Evolutionary conservation across 2,888 invertebrate species (phyloP).

Genomic region (Bombylius major): DNA sequence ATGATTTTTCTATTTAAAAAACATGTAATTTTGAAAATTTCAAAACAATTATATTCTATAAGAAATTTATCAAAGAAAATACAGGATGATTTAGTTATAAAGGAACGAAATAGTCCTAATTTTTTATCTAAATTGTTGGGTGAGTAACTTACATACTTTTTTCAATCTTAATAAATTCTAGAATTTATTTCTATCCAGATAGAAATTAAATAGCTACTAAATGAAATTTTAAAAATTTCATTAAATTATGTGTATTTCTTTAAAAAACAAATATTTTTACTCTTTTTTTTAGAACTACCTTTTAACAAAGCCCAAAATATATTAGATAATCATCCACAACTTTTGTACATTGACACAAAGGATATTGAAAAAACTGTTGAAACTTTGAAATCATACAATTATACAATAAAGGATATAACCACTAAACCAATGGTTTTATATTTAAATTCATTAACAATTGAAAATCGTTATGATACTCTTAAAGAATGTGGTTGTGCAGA

Average conservation of each 20-base stretch:
- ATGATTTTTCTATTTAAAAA: not conserved
- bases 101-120: not conserved
- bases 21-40: not conserved
- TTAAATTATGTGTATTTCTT: too few relatives aligned
- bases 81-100: too few relatives aligned
- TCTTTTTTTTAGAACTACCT: not conserved
- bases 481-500: slow-evolving; percentile 46
- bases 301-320: slow-evolving; percentile 5
- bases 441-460: slow-evolving; percentile 42
- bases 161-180: too few relatives aligned
- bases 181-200: too few relatives aligned
- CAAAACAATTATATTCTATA: not conserved
- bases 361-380: slow-evolving; percentile 24
- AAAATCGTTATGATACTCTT: slow-evolving; percentile 48
- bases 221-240: too few relatives aligned
- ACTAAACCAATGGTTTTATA: slow-evolving; percentile 44
- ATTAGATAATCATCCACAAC: slow-evolving; percentile 25
- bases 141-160: not conserved
- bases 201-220: too few relatives aligned
- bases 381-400: slow-evolving; percentile 29
- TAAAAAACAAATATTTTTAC: not conserved
- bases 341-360: slow-evolving; percentile 24
- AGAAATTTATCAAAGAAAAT: too few relatives aligned
- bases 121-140: not conserved
- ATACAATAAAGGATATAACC: slow-evolving; percentile 41